Base-by-base conservation (phyloP, 2,888 invertebrate genomes). In the Diaphora mendica region DNA sequence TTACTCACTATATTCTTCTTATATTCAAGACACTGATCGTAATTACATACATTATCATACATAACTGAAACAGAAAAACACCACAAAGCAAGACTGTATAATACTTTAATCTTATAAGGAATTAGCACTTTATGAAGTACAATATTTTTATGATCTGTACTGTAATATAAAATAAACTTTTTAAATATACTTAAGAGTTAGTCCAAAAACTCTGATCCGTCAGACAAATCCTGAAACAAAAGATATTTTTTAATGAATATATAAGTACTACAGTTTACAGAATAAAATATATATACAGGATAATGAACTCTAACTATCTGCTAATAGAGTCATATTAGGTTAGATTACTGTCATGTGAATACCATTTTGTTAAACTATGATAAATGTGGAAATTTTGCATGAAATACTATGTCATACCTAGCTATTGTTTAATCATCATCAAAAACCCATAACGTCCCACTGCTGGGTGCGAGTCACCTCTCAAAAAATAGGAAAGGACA, bases 41-140 rank as follows among this genome's bases (percentile, higher is more conserved):
- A 70, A 67, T 51, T 75, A 67, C 70, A 66, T 74, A 74, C 51
- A 71, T 62, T 68, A 72, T 69, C 35, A 74, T 71, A 74, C 69
- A 72, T 59, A 64, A 51, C 35, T 64, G 68, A 74, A 81, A 80
- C 68, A 62, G 55, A 83, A 82, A 86, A 84, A 80, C 73, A 77
- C 74, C 74, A 77, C 77, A 82, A 79, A 74, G 75, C 82, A 89
- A 88, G 87, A 87, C 85, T 86, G 87, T 91, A 91, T 92, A 94
- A 93, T 92, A 93, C 91, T 93, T 92, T 91, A 91, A 91, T 90
- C 91, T 92, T 92, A 92, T 82, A 87, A 89, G 81, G 85, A 91
- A 91, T 91, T 91, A 93, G 91, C 91, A 93, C 91, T 91, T 91
- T 89, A 91, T 87, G 88, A 91, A 91, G 90, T 91, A 93, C 90